Percentiles rank a stretch among this genome's conserved stretches.
phyloP scores from a whole-genome alignment of 2,113 vertebrate species.

The Pluvianellus socialis region DNA sequence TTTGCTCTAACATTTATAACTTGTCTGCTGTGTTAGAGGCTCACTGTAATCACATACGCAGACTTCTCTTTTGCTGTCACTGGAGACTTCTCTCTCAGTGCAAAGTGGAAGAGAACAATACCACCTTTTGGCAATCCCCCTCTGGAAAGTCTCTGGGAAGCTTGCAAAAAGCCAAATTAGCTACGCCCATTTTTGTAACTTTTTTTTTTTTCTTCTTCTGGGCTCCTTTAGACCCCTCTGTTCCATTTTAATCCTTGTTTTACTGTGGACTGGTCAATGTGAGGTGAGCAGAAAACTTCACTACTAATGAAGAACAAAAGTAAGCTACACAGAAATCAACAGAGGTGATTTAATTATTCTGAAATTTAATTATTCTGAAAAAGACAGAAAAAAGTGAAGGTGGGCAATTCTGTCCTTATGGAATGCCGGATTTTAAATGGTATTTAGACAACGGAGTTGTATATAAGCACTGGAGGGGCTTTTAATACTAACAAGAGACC shows the following conservation, averaged over 20 bases:
- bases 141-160: neutral
- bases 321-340: neutral
- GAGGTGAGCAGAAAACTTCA: neutral
- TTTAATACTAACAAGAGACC: neutral
- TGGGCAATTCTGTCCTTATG: neutral
- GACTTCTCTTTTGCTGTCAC: neutral
- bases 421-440: neutral
- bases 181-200: neutral
- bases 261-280: neutral
- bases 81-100: neutral
- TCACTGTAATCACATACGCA: neutral
- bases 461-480: neutral
- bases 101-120: neutral
- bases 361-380: neutral
- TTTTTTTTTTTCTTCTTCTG: neutral
- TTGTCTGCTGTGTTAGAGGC: neutral
- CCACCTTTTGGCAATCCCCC: fast-evolving
- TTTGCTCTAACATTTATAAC: neutral
- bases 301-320: neutral
- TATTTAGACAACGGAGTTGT: neutral
- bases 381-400: neutral
- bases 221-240: neutral
- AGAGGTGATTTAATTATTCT: neutral
- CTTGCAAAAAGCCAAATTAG: neutral
- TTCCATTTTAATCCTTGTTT: neutral